Evolutionary conservation across 2,113 vertebrate species (phyloP).

Genomic region (Myiozetetes cayanensis): DNA sequence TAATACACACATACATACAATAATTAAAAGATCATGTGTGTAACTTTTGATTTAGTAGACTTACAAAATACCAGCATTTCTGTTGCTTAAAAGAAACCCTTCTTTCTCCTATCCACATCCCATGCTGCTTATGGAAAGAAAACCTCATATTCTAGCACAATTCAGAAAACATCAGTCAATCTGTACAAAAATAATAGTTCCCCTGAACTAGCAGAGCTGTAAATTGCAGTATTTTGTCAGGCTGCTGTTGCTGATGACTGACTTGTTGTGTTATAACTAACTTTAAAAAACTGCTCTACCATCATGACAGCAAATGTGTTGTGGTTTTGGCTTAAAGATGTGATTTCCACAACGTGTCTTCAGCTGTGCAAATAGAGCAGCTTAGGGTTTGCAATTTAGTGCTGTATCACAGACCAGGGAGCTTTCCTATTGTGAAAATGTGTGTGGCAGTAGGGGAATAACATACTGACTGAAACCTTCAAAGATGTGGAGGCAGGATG

Average conservation of each 20-base stretch:
- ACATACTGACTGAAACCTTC: background rate
- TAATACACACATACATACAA: background rate
- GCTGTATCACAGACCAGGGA: background rate
- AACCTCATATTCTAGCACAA: background rate
- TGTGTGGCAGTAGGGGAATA: background rate
- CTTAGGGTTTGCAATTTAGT: background rate
- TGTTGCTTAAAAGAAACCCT: background rate
- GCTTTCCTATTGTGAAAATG: background rate
- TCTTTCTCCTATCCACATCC: background rate
- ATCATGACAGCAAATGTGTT: background rate
- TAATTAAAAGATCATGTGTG: background rate
- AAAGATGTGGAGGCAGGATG: background rate
- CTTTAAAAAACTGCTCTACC: conserved; percentile 1
- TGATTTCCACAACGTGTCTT: background rate
- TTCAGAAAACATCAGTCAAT: background rate
- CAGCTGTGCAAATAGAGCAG: conserved; percentile 34
- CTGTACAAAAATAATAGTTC: conserved; percentile 14
- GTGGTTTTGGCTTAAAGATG: background rate
- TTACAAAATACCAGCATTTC: background rate
- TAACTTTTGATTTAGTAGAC: background rate
- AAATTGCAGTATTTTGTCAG: conserved; percentile 50
- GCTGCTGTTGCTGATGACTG: conserved; percentile 5
- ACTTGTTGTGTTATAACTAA: background rate
- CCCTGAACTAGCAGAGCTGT: background rate
- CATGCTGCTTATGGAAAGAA: background rate